Evolutionary conservation across 2,113 vertebrate genomes (phyloP), one percentile per base, ranked within the genome.

Genomic region (Holacanthus passer): DNA sequence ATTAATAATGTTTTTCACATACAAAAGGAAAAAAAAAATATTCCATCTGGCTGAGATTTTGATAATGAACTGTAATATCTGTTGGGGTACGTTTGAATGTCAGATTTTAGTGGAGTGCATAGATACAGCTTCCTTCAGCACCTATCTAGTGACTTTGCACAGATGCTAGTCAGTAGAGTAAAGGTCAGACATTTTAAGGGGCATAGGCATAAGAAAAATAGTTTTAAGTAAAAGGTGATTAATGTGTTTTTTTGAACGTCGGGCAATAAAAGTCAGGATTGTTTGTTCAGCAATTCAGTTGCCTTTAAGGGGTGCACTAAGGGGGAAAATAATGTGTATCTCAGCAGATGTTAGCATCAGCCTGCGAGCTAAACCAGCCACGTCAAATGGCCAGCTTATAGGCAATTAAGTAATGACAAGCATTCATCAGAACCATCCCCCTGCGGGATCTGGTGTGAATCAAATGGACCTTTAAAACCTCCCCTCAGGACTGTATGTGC

Each of bases 361-460:
- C 22, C 32, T 59, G 27, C 13, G 16, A 52, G 67, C 67, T 64
- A 32, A 72, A 52, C 10, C 59, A 66, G 52, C 43, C 50, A 16
- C 1, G 2, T 24, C 2, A 4, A 67, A 27, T 45, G 68, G 47
- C 29, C 55, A 68, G 29, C 14, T 74, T 69, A 56, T 4, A 56
- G 12, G 24, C 29, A 73, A 77, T 83, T 58, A 72, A 72, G 60
- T 71, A 48, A 71, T 19, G 73, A 72, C 67, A 59, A 68, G 35
- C 45, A 29, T 22, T 52, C 35, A 31, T 73, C 37, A 43, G 59
- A 13, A 52, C 29, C 27, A 31, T 64, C 31, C 22, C 45, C 63
- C 11, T 3, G 3, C 1, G 70, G 64, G 69, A 39, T 11, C 31
- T 48, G 81, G 43, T 50, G 74, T 43, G 35, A 43, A 45, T 83